Percentiles rank a stretch among this genome's conserved stretches.
Evolutionary conservation across 1,140 invertebrate genomes (phyloP).

Genomic region (Yoshiicerus persimilis): DNA sequence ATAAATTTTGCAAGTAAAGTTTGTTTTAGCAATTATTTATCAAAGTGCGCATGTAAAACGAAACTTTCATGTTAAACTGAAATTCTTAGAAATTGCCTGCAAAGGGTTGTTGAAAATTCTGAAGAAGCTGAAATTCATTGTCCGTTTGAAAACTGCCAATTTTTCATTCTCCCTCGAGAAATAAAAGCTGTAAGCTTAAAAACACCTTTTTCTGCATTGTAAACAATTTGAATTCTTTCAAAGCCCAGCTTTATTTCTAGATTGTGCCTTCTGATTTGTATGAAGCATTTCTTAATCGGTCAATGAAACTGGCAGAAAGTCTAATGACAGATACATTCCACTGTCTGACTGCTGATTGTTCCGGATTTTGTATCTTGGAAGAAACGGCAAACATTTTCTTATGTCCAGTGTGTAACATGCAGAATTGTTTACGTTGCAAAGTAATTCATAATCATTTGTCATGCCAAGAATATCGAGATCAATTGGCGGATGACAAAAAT

Average conservation of each 20-base stretch:
- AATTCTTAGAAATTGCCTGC: not conserved
- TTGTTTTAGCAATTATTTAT: not conserved
- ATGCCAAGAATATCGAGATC: not conserved
- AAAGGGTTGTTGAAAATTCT: not conserved
- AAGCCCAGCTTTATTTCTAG: not conserved
- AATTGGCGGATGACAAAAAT: not conserved
- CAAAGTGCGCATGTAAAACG: not conserved
- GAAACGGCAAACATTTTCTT: not conserved
- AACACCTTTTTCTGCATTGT: not conserved
- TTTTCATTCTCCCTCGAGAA: not conserved
- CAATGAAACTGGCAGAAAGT: not conserved
- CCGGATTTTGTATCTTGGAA: not conserved
- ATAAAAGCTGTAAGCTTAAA: not conserved
- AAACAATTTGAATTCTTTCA: not conserved
- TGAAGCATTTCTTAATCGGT: not conserved
- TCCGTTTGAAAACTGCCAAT: not conserved
- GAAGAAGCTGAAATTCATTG: not conserved
- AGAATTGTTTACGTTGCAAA: not conserved
- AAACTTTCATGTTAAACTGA: not conserved
- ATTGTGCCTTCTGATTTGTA: not conserved
- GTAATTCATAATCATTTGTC: not conserved
- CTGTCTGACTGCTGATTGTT: not conserved
- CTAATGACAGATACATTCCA: not conserved
- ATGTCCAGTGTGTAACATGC: not conserved
- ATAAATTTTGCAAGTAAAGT: constrained; percentile 20